Conservation (phyloP, 2,797 vertebrate genomes). For the Spondyliosoma cantharus region DNA sequence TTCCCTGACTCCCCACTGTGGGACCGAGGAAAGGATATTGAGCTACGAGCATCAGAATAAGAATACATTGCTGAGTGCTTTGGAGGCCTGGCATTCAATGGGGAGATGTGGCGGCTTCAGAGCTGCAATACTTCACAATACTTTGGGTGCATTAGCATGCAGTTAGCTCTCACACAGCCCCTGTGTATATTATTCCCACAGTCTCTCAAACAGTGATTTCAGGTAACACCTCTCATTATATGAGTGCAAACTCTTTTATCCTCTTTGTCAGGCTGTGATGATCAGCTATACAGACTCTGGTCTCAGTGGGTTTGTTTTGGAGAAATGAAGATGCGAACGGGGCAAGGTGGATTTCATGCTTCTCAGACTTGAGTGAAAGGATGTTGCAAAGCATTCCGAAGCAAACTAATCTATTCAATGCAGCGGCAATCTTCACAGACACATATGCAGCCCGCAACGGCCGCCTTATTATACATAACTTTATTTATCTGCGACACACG, state of each 20-base stretch:
- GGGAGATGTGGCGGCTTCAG: slow-evolving; percentile 53
- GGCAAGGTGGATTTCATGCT: slow-evolving; percentile 61
- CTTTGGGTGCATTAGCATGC: slow-evolving; percentile 76
- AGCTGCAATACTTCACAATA: slow-evolving; percentile 68
- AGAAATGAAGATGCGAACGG: slow-evolving; percentile 64
- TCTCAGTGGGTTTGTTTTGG: slow-evolving; percentile 65
- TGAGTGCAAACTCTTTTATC: slow-evolving; percentile 73
- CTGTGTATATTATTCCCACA: slow-evolving; percentile 67
- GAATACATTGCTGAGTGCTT: slow-evolving; percentile 64
- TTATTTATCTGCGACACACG: slow-evolving; percentile 54
- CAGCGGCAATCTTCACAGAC: slow-evolving; percentile 68
- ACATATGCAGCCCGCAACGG: slow-evolving; percentile 49
- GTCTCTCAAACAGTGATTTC: slow-evolving; percentile 70
- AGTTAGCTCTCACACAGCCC: slow-evolving; percentile 68
- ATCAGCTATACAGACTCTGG: slow-evolving; percentile 57
- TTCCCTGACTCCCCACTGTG: slow-evolving; percentile 47
- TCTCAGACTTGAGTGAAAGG: slow-evolving; percentile 57
- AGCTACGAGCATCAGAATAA: slow-evolving; percentile 70
- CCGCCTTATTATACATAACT: slow-evolving; percentile 46
- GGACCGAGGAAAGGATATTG: slow-evolving; percentile 56
- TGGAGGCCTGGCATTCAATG: slow-evolving; percentile 59
- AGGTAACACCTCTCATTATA: slow-evolving; percentile 74
- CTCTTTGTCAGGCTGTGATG: slow-evolving; percentile 71
- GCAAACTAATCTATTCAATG: slow-evolving; percentile 62
- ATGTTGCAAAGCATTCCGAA: slow-evolving; percentile 48